Percentiles rank a stretch among this genome's conserved stretches.
phyloP scores from a whole-genome alignment of 2,888 invertebrate species.

The Drosophila paranaensis region DNA sequence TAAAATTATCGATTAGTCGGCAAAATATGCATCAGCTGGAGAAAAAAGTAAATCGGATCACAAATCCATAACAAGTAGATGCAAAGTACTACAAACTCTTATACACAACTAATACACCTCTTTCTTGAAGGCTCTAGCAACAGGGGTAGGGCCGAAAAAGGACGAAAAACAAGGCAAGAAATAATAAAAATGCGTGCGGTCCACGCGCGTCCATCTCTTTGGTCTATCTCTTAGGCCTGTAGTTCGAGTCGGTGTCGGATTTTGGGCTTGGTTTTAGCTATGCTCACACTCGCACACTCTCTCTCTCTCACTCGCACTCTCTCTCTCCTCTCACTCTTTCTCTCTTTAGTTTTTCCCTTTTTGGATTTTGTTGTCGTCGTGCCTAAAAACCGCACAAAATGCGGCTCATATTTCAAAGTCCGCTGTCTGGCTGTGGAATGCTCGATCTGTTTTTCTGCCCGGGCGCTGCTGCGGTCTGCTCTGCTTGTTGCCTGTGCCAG shows the following conservation, averaged over 20 bases:
- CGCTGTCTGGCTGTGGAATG: slow-evolving; percentile 28
- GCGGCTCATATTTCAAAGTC: slow-evolving; percentile 65
- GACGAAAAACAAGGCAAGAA: slow-evolving; percentile 25
- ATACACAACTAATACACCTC: neutral
- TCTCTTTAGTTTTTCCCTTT: neutral
- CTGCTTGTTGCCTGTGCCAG: slow-evolving; percentile 18
- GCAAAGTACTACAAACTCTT: too few relatives aligned
- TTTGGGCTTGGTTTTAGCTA: neutral
- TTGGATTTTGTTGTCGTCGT: slow-evolving; percentile 19
- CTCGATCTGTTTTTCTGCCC: slow-evolving; percentile 26
- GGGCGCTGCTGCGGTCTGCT: slow-evolving; percentile 1
- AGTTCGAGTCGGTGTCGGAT: slow-evolving; percentile 10
- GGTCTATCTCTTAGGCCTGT: slow-evolving; percentile 4
- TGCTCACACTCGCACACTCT: neutral
- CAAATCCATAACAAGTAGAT: neutral
- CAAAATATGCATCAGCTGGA: neutral
- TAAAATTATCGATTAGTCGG: too few relatives aligned
- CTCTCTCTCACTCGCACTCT: neutral
- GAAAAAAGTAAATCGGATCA: neutral
- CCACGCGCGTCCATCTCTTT: slow-evolving; percentile 19
- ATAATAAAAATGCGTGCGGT: slow-evolving; percentile 53
- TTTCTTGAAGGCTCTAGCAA: neutral
- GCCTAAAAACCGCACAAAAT: slow-evolving; percentile 53
- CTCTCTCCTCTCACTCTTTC: neutral
- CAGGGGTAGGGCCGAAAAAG: neutral